Evolutionary conservation across 1,140 invertebrate genomes (phyloP).

Genomic region (Drosophila kepulauana): DNA sequence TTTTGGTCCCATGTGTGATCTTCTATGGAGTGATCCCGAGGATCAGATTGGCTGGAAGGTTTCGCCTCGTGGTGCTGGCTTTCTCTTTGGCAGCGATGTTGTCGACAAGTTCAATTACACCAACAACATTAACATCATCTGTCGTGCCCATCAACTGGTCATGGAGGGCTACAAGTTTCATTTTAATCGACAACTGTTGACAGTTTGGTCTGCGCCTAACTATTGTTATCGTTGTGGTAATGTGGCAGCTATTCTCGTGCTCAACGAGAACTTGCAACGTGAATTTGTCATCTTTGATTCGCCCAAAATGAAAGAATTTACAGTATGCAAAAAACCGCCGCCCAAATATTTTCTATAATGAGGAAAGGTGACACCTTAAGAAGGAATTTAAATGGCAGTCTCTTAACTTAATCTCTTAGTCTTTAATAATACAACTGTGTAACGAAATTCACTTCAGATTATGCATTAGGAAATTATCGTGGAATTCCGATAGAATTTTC

Average conservation of each 20-base stretch:
- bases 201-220: conserved; percentile 99
- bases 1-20: conserved; percentile 99
- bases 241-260: conserved; percentile 98
- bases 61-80: conserved; percentile 98
- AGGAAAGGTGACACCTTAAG: background rate
- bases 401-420: too few species aligned
- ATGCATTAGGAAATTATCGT: too few species aligned
- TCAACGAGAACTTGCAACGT: conserved; percentile 97
- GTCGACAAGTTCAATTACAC: conserved; percentile 97
- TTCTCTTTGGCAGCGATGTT: conserved; percentile 99
- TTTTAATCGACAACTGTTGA: conserved; percentile 99
- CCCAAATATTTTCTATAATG: conserved; percentile 98
- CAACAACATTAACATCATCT: conserved; percentile 99
- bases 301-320: conserved; percentile 96
- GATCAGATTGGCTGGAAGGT: conserved; percentile 97
- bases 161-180: conserved; percentile 99
- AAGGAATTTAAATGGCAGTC: too few species aligned
- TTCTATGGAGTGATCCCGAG: conserved; percentile 99
- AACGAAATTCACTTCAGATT: too few species aligned
- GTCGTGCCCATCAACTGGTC: conserved; percentile 99
- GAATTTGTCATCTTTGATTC: conserved; percentile 99
- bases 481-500: too few species aligned
- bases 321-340: conserved; percentile 98
- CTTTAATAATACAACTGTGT: too few species aligned
- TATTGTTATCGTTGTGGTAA: conserved; percentile 99